phyloP scores from a whole-genome alignment of 1,140 invertebrate species.

The Ceratitis capitata region DNA sequence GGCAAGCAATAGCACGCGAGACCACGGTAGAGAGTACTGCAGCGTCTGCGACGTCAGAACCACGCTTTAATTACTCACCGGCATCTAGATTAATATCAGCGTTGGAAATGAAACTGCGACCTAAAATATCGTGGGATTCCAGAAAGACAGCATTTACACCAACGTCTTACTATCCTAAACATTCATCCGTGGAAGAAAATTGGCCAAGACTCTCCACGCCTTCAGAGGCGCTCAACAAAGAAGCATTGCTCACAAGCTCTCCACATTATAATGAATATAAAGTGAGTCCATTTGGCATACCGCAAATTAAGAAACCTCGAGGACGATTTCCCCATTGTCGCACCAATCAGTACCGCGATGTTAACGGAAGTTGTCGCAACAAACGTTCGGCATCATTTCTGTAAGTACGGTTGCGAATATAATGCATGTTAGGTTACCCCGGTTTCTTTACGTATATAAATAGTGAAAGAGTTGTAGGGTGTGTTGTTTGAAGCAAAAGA shows the following conservation, averaged over 20 bases:
- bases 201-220: not conserved
- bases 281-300: not conserved
- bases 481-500: too few species aligned
- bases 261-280: not conserved
- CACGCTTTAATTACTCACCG: not conserved
- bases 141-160: not conserved
- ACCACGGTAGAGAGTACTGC: not conserved
- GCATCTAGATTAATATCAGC: not conserved
- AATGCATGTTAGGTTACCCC: too few species aligned
- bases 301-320: not conserved
- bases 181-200: not conserved
- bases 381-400: constrained; percentile 53
- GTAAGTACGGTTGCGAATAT: constrained; percentile 54
- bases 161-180: not conserved
- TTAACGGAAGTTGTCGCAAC: constrained; percentile 52
- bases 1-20: not conserved
- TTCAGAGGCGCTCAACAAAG: not conserved
- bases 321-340: constrained; percentile 46
- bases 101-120: not conserved
- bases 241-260: not conserved
- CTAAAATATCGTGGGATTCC: too few species aligned
- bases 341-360: constrained; percentile 53
- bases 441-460: too few species aligned
- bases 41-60: not conserved
- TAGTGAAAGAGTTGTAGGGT: too few species aligned